Evolutionary conservation across 2,113 vertebrate genomes (phyloP).

Genomic region (Lepus europaeus): DNA sequence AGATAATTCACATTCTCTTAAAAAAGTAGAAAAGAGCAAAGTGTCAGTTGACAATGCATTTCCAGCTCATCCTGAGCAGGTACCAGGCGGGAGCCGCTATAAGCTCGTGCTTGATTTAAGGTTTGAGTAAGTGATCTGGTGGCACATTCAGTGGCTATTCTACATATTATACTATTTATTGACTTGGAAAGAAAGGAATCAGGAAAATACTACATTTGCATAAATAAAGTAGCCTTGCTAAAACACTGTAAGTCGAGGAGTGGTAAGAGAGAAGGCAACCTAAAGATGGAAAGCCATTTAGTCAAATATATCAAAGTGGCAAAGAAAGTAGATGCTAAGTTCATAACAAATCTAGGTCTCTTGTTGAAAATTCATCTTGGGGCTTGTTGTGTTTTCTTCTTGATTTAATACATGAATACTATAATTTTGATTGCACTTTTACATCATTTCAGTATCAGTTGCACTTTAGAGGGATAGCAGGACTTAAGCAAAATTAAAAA

Average conservation of each 20-base stretch:
- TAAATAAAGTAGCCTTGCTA: neutral
- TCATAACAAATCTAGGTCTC: neutral
- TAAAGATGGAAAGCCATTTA: slow-evolving; percentile 11
- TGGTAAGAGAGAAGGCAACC: neutral
- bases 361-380: neutral
- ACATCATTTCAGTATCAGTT: neutral
- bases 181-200: slow-evolving; percentile 33
- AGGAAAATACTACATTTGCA: slow-evolving; percentile 9
- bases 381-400: neutral
- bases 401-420: neutral
- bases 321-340: neutral
- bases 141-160: neutral
- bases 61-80: slow-evolving; percentile 61
- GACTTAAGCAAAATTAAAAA: slow-evolving; percentile 42
- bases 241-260: neutral
- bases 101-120: slow-evolving; percentile 65
- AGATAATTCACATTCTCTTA: neutral
- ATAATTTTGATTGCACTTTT: slow-evolving; percentile 26
- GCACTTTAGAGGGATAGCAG: slow-evolving; percentile 16
- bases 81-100: slow-evolving; percentile 31
- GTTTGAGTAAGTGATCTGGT: slow-evolving; percentile 61
- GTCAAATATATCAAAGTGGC: neutral
- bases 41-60: slow-evolving; percentile 56
- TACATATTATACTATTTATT: slow-evolving; percentile 16
- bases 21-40: slow-evolving; percentile 56